A percentile compares a stretch with the other conserved stretches of the same genome.
These are phyloP conservation scores for Urosaurus nigricauda DNA, from an alignment of 2,797 vertebrate species.

Conservation along the genomic window DNA sequence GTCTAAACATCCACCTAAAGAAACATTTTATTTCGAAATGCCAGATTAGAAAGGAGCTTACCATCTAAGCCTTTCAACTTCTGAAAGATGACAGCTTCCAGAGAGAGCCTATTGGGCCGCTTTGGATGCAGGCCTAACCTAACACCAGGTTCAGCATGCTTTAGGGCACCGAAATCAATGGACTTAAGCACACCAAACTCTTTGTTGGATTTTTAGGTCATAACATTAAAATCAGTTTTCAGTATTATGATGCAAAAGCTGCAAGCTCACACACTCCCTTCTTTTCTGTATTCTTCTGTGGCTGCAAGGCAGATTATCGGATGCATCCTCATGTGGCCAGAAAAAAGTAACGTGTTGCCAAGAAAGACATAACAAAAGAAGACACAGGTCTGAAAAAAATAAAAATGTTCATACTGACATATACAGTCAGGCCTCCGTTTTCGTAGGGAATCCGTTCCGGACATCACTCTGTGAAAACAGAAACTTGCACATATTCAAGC, in stretches of 20 bases:
- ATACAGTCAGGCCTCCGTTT: too few relatives aligned
- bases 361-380: background rate
- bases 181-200: background rate
- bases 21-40: slow-evolving; percentile 47
- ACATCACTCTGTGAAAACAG: too few relatives aligned
- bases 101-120: slow-evolving; percentile 26
- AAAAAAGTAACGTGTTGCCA: background rate
- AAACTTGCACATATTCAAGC: too few relatives aligned
- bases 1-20: slow-evolving; percentile 22
- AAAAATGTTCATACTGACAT: background rate
- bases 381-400: background rate
- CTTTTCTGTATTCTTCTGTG: background rate
- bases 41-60: slow-evolving; percentile 55
- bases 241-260: background rate
- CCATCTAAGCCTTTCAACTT: slow-evolving; percentile 52
- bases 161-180: background rate
- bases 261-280: background rate
- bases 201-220: background rate
- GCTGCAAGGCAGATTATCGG: background rate
- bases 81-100: slow-evolving; percentile 50
- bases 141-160: background rate
- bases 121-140: background rate
- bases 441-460: too few relatives aligned
- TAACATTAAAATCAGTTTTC: background rate
- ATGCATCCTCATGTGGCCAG: background rate